These are phyloP conservation scores for Pseudorhiza aurosa DNA, from an alignment of 30 jellyfish, hydroid and myxozoan species.

Conservation along the genomic window DNA sequence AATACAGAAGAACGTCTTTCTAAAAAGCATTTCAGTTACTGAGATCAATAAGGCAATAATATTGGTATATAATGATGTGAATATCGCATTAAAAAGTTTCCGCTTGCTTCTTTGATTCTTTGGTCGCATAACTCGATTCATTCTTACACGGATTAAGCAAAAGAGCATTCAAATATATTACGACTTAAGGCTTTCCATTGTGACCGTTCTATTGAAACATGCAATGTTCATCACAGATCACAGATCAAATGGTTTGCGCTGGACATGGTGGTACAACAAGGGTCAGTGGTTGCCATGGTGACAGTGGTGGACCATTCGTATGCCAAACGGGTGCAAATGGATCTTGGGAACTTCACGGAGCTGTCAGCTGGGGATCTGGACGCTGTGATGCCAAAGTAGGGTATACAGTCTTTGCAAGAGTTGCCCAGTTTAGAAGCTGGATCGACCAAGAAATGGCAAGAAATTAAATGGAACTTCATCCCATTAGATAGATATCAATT, in stretches of 20 bases:
- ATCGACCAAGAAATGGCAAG: conserved; percentile 34
- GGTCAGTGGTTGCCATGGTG: conserved; percentile 85
- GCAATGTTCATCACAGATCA: conserved; percentile 1
- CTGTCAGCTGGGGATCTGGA: conserved; percentile 90
- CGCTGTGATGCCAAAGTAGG: conserved; percentile 60
- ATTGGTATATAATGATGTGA: neutral
- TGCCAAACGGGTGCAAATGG: conserved; percentile 74
- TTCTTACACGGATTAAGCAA: no score
- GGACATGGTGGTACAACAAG: conserved; percentile 64
- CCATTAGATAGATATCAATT: no score
- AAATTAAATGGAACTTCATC: neutral
- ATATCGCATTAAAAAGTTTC: no score
- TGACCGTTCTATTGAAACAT: no score
- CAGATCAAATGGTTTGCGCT: no score
- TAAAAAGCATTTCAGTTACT: no score
- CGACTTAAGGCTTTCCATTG: no score
- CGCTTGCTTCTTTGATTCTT: no score
- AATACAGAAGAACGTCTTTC: no score
- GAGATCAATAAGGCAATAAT: no score
- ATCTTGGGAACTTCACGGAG: conserved; percentile 78
- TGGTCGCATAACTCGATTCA: no score
- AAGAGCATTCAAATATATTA: no score
- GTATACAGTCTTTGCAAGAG: conserved; percentile 76
- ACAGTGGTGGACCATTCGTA: conserved; percentile 86
- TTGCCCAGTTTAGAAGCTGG: conserved; percentile 62